Evolutionary conservation across 2,888 invertebrate species (phyloP).

Genomic region (Maniola hyperantus): DNA sequence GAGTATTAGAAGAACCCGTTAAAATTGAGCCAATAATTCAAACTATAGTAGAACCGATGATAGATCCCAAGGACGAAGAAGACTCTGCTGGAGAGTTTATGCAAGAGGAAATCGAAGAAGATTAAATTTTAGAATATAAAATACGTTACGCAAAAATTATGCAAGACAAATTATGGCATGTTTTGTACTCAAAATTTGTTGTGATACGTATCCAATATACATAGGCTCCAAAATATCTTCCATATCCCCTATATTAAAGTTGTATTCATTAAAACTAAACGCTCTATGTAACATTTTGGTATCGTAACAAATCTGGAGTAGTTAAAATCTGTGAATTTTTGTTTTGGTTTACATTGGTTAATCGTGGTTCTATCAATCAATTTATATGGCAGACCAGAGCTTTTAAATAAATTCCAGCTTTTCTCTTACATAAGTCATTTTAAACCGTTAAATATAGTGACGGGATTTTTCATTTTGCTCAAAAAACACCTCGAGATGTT

Average conservation of each 20-base stretch:
- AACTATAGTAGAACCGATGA: constrained; percentile 20
- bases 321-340: no score
- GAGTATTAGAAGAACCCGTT: neutral
- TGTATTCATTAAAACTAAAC: no score
- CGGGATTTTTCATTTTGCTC: neutral
- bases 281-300: no score
- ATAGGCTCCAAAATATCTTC: no score
- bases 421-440: no score
- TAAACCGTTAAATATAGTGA: neutral
- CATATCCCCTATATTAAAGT: no score
- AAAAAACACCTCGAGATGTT: neutral
- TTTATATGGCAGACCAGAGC: no score
- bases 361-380: no score
- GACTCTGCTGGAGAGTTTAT: constrained; percentile 30
- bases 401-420: no score
- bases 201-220: neutral
- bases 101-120: constrained; percentile 36
- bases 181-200: neutral
- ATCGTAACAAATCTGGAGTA: no score
- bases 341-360: no score
- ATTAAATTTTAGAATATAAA: constrained; percentile 10
- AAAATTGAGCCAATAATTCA: constrained; percentile 12
- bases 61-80: constrained; percentile 7
- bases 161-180: neutral
- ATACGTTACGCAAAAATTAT: neutral